Base-by-base conservation (phyloP, 2,888 invertebrate genomes). In the Uloborus plumipes region DNA sequence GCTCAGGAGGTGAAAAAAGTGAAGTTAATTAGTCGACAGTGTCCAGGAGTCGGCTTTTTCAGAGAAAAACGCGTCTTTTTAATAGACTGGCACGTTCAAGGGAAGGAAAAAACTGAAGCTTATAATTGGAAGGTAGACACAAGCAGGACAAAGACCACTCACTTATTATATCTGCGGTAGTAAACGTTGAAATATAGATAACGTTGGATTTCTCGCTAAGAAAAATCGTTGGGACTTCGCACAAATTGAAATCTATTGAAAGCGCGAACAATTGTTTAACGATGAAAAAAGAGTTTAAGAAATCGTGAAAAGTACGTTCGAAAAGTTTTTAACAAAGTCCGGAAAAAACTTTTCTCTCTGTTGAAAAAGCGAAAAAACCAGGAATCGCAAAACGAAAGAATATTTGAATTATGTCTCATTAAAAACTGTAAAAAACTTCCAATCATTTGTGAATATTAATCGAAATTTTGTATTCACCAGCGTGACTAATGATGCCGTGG, bases 181-280 rank as follows among this genome's bases (percentile, higher is more conserved):
- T 74, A 74, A 74, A 81, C 55, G 79, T 65, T 73, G 80, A 81
- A 81, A 81, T 81, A 74, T 58, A 74, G 80, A 81, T 81, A 81
- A 75, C 74, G 70, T 75, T 58, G 65, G 64, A 51, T 78, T 61
- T 59, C 64, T n/a, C n/a, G 67, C 50, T 31, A 62, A 81, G 62
- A 64, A 64, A 69, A 67, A 74, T 74, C 74, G 59, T 69, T 81
- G 74, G 80, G 73, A 70, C 74, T 75, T 75, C 51, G 80, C 39
- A 70, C 80, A 74, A 81, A 81, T 81, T 81, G 80, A 81, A 81
- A 81, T 81, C 74, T 69, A 70, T 81, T 81, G 70, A 81, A 74
- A 70, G 53, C 51, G 31, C 61, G 69, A 81, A 81, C 80, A 81
- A 81, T 81, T 81, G 70, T 74, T 69, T 26, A 59, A 64, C 50